Evolutionary conservation across 1,140 invertebrate species (phyloP).

Genomic region (Zaprionus vittiger): DNA sequence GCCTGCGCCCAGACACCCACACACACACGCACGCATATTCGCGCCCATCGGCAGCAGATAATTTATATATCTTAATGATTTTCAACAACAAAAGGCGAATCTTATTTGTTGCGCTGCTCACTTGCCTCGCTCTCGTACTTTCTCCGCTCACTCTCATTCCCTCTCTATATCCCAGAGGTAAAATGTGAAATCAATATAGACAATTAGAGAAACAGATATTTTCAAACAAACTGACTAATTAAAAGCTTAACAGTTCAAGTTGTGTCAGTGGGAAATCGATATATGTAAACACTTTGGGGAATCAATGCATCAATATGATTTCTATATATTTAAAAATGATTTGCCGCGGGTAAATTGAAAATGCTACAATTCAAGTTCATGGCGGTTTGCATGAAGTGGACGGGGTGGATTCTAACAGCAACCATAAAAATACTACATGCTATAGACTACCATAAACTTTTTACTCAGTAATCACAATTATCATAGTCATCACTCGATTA

Average conservation of each 20-base stretch:
- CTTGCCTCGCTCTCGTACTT: not conserved
- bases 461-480: too few relatives aligned
- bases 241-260: not conserved
- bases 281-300: too few relatives aligned
- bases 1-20: slow-evolving; percentile 12
- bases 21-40: slow-evolving; percentile 1
- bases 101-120: slow-evolving; percentile 41
- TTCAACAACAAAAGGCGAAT: slow-evolving; percentile 44
- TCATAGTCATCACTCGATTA: not conserved
- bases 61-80: slow-evolving; percentile 62
- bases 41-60: slow-evolving; percentile 24
- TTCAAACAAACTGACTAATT: not conserved
- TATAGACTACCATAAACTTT: too few relatives aligned
- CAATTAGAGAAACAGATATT: not conserved
- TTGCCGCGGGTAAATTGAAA: too few relatives aligned
- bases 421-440: too few relatives aligned
- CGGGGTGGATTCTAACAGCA: too few relatives aligned
- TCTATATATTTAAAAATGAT: too few relatives aligned
- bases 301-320: too few relatives aligned
- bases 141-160: not conserved
- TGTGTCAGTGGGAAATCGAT: too few relatives aligned
- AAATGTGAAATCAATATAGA: not conserved
- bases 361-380: too few relatives aligned
- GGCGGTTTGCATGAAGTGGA: too few relatives aligned
- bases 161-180: not conserved